Conservation (phyloP, 2,797 vertebrate species). For the Premnoplex brunnescens region DNA sequence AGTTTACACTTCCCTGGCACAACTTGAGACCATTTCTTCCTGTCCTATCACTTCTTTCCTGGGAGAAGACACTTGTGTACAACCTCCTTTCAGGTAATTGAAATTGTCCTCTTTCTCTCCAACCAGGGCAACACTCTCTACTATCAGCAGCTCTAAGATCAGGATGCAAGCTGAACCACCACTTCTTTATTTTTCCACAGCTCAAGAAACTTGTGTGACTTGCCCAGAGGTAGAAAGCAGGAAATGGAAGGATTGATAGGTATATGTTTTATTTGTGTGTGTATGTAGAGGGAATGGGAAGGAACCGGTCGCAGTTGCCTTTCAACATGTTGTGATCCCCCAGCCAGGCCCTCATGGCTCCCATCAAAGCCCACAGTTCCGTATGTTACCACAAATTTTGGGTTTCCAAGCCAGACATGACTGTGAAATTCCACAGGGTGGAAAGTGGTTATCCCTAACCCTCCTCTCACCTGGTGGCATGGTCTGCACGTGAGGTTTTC, state of each 20-base stretch:
- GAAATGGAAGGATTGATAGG: not conserved
- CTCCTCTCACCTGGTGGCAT: conserved; percentile 11
- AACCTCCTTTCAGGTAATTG: not conserved
- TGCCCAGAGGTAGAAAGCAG: not conserved
- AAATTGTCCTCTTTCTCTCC: not conserved
- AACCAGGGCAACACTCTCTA: not conserved
- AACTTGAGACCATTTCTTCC: not conserved
- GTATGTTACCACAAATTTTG: not conserved
- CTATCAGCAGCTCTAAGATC: not conserved
- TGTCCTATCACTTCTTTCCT: not conserved
- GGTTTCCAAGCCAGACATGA: not conserved
- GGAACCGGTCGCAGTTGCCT: not conserved
- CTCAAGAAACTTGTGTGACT: not conserved
- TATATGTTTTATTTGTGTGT: not conserved
- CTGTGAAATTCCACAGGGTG: not conserved
- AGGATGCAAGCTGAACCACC: not conserved
- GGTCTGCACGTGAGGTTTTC: not conserved
- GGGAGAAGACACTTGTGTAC: not conserved
- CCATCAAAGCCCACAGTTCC: not conserved
- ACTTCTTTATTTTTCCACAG: not conserved
- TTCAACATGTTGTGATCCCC: not conserved
- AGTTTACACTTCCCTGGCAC: not conserved
- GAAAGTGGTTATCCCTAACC: not conserved
- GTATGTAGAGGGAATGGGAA: not conserved
- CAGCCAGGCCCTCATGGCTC: not conserved